Evolutionary conservation across 2,888 invertebrate species (phyloP).

Genomic region (Anthoptus insignis): DNA sequence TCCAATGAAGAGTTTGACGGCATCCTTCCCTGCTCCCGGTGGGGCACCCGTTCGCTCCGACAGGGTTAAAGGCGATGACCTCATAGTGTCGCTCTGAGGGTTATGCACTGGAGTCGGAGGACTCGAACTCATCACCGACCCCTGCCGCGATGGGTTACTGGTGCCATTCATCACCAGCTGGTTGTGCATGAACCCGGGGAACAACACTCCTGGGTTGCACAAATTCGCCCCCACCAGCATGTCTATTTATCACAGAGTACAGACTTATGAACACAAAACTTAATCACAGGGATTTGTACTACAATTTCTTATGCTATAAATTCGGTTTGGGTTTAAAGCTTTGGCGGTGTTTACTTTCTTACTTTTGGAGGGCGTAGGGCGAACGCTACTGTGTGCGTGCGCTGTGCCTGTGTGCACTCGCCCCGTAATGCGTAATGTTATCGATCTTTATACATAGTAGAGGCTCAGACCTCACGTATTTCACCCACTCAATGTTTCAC

Average conservation of each 20-base stretch:
- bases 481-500: slow-evolving; percentile 66
- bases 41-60: slow-evolving; percentile 80
- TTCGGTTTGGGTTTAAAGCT: slow-evolving; percentile 85
- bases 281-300: slow-evolving; percentile 80
- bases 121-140: slow-evolving; percentile 69
- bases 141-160: slow-evolving; percentile 54
- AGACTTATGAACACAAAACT: slow-evolving; percentile 29
- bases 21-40: slow-evolving; percentile 83
- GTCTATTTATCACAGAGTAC: slow-evolving; percentile 61
- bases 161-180: slow-evolving; percentile 49
- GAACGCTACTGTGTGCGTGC: slow-evolving; percentile 64
- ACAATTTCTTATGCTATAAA: slow-evolving; percentile 77
- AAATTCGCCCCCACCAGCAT: slow-evolving; percentile 79
- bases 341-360: slow-evolving; percentile 72
- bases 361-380: slow-evolving; percentile 54
- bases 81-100: slow-evolving; percentile 55
- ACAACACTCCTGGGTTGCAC: slow-evolving; percentile 69
- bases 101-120: slow-evolving; percentile 79
- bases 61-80: slow-evolving; percentile 70
- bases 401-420: slow-evolving; percentile 62
- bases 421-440: slow-evolving; percentile 85
- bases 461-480: slow-evolving; percentile 69
- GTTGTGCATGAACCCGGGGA: slow-evolving; percentile 69
- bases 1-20: slow-evolving; percentile 96
- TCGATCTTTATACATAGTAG: slow-evolving; percentile 85